Percentiles rank a stretch among this genome's conserved stretches.
These are phyloP conservation scores for Smithornis capensis DNA, from an alignment of 2,113 vertebrate species.

Conservation along the genomic window DNA sequence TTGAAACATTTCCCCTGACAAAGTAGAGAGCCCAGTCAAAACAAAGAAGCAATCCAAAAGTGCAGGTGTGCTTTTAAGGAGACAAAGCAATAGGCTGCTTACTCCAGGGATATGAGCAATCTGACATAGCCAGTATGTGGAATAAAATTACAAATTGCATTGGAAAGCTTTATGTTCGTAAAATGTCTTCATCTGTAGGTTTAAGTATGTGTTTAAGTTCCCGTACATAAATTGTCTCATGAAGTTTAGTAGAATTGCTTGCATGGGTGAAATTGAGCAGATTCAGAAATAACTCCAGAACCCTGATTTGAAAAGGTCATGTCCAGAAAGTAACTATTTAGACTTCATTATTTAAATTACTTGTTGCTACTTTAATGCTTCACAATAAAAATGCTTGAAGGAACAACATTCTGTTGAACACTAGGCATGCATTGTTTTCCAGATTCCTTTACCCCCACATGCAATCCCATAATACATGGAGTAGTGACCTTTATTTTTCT, in stretches of 20 bases:
- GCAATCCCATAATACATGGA: slow-evolving; percentile 43
- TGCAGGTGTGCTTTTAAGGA: neutral
- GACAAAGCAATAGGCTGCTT: neutral
- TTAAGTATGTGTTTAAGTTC: neutral
- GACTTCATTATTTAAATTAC: slow-evolving; percentile 1
- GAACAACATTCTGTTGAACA: slow-evolving; percentile 46
- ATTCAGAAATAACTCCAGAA: neutral
- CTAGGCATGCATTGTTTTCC: slow-evolving; percentile 57
- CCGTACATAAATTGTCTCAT: neutral
- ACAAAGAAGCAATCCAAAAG: neutral
- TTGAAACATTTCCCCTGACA: neutral
- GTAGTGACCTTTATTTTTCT: slow-evolving; percentile 55
- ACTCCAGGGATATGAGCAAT: neutral
- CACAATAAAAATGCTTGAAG: slow-evolving; percentile 49
- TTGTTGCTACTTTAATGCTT: slow-evolving; percentile 16
- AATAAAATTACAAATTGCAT: neutral
- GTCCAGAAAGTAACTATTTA: slow-evolving; percentile 14
- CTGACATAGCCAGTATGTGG: neutral
- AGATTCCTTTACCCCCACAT: slow-evolving; percentile 69
- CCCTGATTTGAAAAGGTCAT: neutral
- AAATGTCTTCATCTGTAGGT: neutral
- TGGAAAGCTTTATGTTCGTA: neutral
- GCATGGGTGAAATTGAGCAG: neutral
- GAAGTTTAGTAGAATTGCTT: neutral
- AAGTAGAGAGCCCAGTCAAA: neutral